Percentiles rank a stretch among this genome's conserved stretches.
These are phyloP conservation scores for Melipona bicolor DNA, from an alignment of 2,888 invertebrate genomes.

Conservation along the genomic window DNA sequence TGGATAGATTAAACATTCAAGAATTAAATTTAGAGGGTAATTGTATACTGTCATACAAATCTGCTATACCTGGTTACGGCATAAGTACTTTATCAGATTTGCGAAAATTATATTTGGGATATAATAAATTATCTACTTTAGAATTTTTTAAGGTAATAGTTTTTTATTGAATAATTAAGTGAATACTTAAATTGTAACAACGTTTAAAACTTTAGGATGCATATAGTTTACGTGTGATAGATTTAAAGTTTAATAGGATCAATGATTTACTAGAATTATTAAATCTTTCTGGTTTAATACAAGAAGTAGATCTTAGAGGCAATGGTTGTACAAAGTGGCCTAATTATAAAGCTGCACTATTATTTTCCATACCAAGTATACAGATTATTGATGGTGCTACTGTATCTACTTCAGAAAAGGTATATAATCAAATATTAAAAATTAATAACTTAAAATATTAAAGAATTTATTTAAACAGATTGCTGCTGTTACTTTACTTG, in stretches of 20 bases:
- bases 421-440: constrained; percentile 45
- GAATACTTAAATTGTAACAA: not conserved
- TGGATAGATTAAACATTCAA: constrained; percentile 85
- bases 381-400: constrained; percentile 80
- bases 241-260: constrained; percentile 81
- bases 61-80: constrained; percentile 79
- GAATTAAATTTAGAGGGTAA: constrained; percentile 87
- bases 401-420: constrained; percentile 79
- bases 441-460: not conserved
- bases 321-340: constrained; percentile 81
- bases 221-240: constrained; percentile 79
- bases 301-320: constrained; percentile 80
- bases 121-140: constrained; percentile 85
- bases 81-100: constrained; percentile 86
- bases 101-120: constrained; percentile 85
- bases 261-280: constrained; percentile 81
- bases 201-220: constrained; percentile 65
- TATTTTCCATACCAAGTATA: constrained; percentile 80
- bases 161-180: not conserved
- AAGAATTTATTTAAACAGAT: constrained; percentile 70
- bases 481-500: constrained; percentile 74
- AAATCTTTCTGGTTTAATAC: constrained; percentile 77
- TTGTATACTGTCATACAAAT: constrained; percentile 84
- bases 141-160: constrained; percentile 84
- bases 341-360: constrained; percentile 80